phyloP scores from a whole-genome alignment of 2,888 invertebrate species.

The Eumerus sabulonum region DNA sequence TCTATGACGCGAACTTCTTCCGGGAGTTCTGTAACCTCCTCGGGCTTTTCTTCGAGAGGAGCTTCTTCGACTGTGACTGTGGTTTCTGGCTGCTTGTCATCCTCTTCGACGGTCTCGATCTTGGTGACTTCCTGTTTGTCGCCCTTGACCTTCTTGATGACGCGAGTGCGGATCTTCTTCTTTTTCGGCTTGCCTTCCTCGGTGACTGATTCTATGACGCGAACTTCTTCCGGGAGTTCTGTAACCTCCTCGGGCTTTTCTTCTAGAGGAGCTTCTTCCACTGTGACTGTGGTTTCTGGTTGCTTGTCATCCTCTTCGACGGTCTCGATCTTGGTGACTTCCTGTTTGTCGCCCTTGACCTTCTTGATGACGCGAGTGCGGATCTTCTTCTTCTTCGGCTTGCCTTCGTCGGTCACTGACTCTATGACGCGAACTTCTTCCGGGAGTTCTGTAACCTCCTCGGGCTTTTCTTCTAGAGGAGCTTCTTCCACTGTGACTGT shows the following conservation, averaged over 20 bases:
- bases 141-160: slow-evolving; percentile 27
- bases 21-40: slow-evolving; percentile 8
- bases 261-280: slow-evolving; percentile 55
- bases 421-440: slow-evolving; percentile 73
- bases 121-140: slow-evolving; percentile 34
- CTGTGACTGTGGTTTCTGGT: slow-evolving; percentile 72
- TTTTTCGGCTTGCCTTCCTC: slow-evolving; percentile 29
- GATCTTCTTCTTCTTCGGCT: slow-evolving; percentile 74
- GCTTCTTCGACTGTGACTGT: slow-evolving; percentile 24
- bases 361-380: slow-evolving; percentile 72
- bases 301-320: slow-evolving; percentile 76
- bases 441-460: slow-evolving; percentile 73
- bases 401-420: slow-evolving; percentile 72
- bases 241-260: slow-evolving; percentile 25
- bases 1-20: slow-evolving; percentile 21
- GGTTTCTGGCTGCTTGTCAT: slow-evolving; percentile 19
- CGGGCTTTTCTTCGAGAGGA: slow-evolving; percentile 8
- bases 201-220: not conserved
- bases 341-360: slow-evolving; percentile 74
- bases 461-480: slow-evolving; percentile 72
- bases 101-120: slow-evolving; percentile 30
- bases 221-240: slow-evolving; percentile 28
- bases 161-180: slow-evolving; percentile 28
- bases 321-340: slow-evolving; percentile 76
- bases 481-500: slow-evolving; percentile 71